Conservation (phyloP, 1,140 invertebrate species). For the Gerris buenoi region DNA sequence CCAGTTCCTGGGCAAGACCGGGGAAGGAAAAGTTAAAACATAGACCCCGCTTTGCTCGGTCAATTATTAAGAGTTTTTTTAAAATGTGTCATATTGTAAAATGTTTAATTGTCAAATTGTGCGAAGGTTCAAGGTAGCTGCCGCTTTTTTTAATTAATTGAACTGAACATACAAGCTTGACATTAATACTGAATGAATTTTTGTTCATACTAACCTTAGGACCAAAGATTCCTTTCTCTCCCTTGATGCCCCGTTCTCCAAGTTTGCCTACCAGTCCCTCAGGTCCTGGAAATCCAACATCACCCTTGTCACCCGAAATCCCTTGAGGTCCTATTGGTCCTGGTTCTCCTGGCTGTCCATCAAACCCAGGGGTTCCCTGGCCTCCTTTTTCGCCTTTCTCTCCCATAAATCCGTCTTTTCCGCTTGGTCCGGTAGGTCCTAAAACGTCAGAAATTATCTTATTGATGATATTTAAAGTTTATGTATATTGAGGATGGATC, state of each 20-base stretch:
- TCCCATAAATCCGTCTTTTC: constrained; percentile 10
- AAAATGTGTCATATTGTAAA: too few species aligned
- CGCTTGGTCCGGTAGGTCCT: constrained; percentile 40
- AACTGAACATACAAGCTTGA: background rate
- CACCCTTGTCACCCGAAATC: constrained; percentile 18
- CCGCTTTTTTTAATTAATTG: too few species aligned
- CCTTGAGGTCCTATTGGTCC: constrained; percentile 28
- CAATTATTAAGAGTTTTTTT: too few species aligned
- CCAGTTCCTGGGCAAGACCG: too few species aligned
- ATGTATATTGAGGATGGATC: too few species aligned
- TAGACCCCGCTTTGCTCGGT: too few species aligned
- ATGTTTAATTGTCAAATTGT: too few species aligned
- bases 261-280: constrained; percentile 17
- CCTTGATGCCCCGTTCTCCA: constrained; percentile 23
- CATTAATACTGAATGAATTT: background rate
- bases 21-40: too few species aligned
- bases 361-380: constrained; percentile 29
- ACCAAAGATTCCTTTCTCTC: constrained; percentile 25
- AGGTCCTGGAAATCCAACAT: constrained; percentile 20
- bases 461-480: too few species aligned
- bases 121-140: too few species aligned
- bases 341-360: constrained; percentile 34
- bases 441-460: too few species aligned
- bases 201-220: constrained; percentile 16
- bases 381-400: constrained; percentile 8